Evolutionary conservation across 2,797 vertebrate genomes (phyloP).

Genomic region (Chelmon rostratus): DNA sequence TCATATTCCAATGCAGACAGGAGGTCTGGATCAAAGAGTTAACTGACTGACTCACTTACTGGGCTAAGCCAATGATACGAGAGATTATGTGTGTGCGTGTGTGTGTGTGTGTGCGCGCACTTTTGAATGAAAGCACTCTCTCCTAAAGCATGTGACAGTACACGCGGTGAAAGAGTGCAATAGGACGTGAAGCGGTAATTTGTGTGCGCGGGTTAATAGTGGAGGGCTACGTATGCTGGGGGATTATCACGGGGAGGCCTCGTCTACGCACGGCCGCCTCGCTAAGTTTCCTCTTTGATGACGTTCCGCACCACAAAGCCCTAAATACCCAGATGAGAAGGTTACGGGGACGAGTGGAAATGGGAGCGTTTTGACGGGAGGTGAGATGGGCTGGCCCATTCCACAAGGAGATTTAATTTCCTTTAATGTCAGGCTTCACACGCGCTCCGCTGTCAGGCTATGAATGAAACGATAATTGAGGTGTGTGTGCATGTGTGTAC

Average conservation of each 20-base stretch:
- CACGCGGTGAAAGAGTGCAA: conserved; percentile 39
- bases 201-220: conserved; percentile 70
- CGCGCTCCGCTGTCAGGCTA: conserved; percentile 71
- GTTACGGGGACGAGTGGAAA: conserved; percentile 74
- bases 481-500: conserved; percentile 51
- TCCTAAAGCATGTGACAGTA: conserved; percentile 40
- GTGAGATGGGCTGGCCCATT: conserved; percentile 76
- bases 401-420: conserved; percentile 81
- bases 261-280: conserved; percentile 63
- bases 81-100: conserved; percentile 28
- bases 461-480: conserved; percentile 78
- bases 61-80: conserved; percentile 64
- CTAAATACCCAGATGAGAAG: conserved; percentile 83
- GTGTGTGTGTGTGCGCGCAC: background rate
- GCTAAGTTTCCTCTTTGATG: conserved; percentile 81
- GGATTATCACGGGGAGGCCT: conserved; percentile 79
- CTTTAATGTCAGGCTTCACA: conserved; percentile 79
- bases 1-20: conserved; percentile 65
- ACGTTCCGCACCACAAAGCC: conserved; percentile 81
- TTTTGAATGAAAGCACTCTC: conserved; percentile 54
- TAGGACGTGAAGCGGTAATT: conserved; percentile 62
- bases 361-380: conserved; percentile 74
- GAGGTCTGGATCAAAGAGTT: conserved; percentile 77
- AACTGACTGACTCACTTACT: conserved; percentile 62
- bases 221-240: conserved; percentile 62